These are phyloP conservation scores for Jordanella pulchra DNA, from an alignment of 2,797 vertebrate genomes.

Conservation along the genomic window DNA sequence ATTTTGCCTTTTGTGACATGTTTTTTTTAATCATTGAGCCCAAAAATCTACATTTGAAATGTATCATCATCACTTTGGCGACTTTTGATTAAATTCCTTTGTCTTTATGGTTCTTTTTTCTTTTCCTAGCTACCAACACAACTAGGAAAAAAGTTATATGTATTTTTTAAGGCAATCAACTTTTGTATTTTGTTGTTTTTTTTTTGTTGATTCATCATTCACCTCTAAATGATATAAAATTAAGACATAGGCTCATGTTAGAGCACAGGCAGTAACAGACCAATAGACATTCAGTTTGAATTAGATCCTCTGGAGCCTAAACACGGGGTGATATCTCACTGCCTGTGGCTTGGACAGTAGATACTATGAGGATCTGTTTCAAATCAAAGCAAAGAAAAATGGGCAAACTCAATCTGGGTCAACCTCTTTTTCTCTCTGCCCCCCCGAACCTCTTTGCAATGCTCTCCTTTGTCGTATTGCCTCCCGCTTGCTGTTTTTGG, in stretches of 20 bases:
- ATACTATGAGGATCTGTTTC: slow-evolving; percentile 66
- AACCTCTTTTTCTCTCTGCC: slow-evolving; percentile 34
- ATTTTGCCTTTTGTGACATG: neutral
- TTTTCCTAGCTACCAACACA: no score
- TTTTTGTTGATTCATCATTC: slow-evolving; percentile 16
- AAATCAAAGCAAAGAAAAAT: slow-evolving; percentile 68
- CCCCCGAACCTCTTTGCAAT: slow-evolving; percentile 15
- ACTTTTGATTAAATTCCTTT: neutral
- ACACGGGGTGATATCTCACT: slow-evolving; percentile 60
- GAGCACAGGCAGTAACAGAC: slow-evolving; percentile 32
- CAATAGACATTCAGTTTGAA: slow-evolving; percentile 59
- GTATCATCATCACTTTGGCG: neutral
- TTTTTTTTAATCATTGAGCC: neutral
- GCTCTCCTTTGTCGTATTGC: slow-evolving; percentile 43
- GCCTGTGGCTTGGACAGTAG: slow-evolving; percentile 60
- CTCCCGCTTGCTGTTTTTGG: slow-evolving; percentile 42
- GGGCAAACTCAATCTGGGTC: slow-evolving; percentile 59
- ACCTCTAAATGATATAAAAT: slow-evolving; percentile 28
- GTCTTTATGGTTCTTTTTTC: neutral
- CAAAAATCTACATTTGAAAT: neutral
- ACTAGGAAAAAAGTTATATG: neutral
- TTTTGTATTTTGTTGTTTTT: neutral
- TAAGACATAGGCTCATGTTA: slow-evolving; percentile 40
- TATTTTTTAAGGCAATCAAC: slow-evolving; percentile 11
- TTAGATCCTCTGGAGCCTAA: slow-evolving; percentile 51